Percentiles rank a stretch among this genome's conserved stretches.
These are phyloP conservation scores for Steatornis caripensis DNA, from an alignment of 2,113 vertebrate species.

Conservation along the genomic window DNA sequence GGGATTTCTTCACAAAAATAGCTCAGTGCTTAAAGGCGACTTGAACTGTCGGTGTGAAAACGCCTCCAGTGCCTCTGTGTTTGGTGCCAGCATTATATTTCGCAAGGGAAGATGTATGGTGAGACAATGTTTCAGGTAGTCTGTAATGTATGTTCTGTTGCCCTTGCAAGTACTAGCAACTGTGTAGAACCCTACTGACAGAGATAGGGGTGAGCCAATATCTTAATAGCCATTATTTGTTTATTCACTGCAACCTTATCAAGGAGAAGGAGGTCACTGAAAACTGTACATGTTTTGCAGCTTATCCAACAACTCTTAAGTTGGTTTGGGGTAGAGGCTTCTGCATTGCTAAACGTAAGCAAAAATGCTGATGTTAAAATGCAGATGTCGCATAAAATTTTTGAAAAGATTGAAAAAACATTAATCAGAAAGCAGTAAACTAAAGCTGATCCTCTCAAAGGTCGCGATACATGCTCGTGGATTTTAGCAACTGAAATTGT, in stretches of 20 bases:
- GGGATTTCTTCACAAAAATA: neutral
- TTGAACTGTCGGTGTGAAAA: neutral
- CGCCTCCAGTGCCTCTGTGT: neutral
- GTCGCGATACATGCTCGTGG: accelerated
- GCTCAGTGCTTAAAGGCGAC: neutral
- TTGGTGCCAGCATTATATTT: accelerated
- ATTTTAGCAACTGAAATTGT: neutral
- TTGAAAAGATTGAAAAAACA: neutral
- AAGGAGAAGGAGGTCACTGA: neutral
- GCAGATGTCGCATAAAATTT: neutral
- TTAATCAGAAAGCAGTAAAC: neutral
- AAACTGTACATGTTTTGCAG: neutral
- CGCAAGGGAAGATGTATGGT: neutral
- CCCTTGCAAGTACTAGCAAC: neutral
- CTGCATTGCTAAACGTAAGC: neutral
- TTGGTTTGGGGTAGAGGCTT: neutral
- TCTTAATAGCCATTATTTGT: neutral
- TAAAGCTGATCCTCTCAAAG: neutral
- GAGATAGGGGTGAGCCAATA: accelerated
- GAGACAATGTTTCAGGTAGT: accelerated
- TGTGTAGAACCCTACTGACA: neutral
- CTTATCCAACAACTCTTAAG: neutral
- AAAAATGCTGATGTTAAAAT: neutral
- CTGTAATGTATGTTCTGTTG: neutral
- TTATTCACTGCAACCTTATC: neutral